These are phyloP conservation scores for Cossypha caffra DNA, from an alignment of 2,797 vertebrate genomes.

Conservation along the genomic window DNA sequence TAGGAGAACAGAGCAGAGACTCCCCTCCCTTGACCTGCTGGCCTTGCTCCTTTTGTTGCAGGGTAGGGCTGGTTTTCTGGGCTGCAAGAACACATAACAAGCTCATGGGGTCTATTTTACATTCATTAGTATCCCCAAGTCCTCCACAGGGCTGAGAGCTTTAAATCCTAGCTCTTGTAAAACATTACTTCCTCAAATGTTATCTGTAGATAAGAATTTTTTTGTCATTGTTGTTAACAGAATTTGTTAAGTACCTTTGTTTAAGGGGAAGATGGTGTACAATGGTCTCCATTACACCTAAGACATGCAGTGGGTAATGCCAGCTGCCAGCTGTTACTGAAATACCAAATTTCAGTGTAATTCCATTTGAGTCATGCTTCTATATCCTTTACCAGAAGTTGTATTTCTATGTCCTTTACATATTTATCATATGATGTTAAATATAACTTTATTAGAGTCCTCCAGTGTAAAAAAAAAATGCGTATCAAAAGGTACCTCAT, in stretches of 20 bases:
- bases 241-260: neutral
- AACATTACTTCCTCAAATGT: neutral
- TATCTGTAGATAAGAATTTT: neutral
- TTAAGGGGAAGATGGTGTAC: neutral
- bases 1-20: neutral
- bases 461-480: neutral
- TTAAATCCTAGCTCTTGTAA: neutral
- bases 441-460: neutral
- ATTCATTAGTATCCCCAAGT: neutral
- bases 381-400: neutral
- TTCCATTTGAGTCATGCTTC: neutral
- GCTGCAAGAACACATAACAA: neutral
- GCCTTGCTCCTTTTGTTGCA: neutral
- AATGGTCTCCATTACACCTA: neutral
- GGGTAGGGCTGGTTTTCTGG: accelerated
- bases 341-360: neutral
- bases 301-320: too few species aligned
- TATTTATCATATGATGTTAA: neutral
- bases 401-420: neutral
- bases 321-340: neutral
- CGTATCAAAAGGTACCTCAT: neutral
- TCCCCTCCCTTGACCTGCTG: accelerated
- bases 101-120: neutral
- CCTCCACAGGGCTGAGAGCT: neutral
- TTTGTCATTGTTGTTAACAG: neutral